Conservation (phyloP, 2,888 invertebrate species). For the Piscicola geometra region DNA sequence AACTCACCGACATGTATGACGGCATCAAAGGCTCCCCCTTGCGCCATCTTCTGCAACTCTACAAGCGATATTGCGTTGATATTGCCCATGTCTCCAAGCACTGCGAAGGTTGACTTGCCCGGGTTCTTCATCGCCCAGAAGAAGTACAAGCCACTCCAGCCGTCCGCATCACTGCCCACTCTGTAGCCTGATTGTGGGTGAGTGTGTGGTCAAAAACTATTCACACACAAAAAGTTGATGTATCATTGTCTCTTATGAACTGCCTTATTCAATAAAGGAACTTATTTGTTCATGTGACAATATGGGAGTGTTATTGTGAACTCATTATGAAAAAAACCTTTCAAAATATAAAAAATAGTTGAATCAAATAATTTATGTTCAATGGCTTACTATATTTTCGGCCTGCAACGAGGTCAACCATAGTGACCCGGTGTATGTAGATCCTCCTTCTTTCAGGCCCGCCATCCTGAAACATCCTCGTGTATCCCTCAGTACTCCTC, state of each 20-base stretch:
- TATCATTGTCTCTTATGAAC: neutral
- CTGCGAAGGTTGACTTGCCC: constrained; percentile 71
- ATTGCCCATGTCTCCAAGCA: constrained; percentile 91
- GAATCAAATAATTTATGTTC: neutral
- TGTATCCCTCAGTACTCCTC: constrained; percentile 49
- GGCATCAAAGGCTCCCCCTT: constrained; percentile 67
- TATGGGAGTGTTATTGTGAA: too few relatives aligned
- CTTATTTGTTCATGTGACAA: too few relatives aligned
- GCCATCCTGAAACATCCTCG: constrained; percentile 47
- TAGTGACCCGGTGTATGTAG: constrained; percentile 50
- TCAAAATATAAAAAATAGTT: too few relatives aligned
- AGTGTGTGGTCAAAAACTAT: neutral
- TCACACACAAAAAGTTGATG: neutral
- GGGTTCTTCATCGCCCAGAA: constrained; percentile 69
- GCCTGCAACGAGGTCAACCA: constrained; percentile 47
- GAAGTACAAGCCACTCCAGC: constrained; percentile 76
- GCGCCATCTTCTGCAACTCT: constrained; percentile 76
- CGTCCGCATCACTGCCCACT: constrained; percentile 55
- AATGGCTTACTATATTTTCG: constrained; percentile 47
- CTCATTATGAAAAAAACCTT: too few relatives aligned
- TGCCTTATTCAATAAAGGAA: too few relatives aligned
- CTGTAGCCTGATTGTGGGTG: constrained; percentile 48
- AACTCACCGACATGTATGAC: constrained; percentile 69
- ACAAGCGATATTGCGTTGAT: constrained; percentile 81
- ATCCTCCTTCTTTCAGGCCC: constrained; percentile 46